A percentile compares a stretch with the other conserved stretches of the same genome.
Evolutionary conservation across 2,888 invertebrate genomes (phyloP).

Genomic region (Cyclophora punctaria): DNA sequence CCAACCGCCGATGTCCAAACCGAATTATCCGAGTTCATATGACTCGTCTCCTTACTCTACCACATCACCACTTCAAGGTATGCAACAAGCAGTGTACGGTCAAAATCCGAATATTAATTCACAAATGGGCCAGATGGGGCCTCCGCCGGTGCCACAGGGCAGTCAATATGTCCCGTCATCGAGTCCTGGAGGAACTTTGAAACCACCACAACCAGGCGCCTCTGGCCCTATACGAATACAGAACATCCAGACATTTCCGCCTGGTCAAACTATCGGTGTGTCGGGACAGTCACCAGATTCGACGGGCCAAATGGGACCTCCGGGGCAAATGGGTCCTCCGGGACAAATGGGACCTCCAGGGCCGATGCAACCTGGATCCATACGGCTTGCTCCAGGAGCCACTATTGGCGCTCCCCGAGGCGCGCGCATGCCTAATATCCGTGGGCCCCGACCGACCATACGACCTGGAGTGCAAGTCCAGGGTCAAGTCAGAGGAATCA

Average conservation of each 20-base stretch:
- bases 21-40: slow-evolving; percentile 45
- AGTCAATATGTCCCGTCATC: slow-evolving; percentile 43
- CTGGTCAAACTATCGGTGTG: slow-evolving; percentile 40
- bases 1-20: slow-evolving; percentile 44
- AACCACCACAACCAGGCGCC: slow-evolving; percentile 28
- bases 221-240: slow-evolving; percentile 51
- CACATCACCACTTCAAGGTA: slow-evolving; percentile 56
- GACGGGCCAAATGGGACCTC: slow-evolving; percentile 37
- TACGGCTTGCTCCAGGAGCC: slow-evolving; percentile 55
- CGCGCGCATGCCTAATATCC: slow-evolving; percentile 48
- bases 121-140: slow-evolving; percentile 40
- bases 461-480: slow-evolving; percentile 62
- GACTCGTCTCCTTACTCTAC: slow-evolving; percentile 45
- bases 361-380: slow-evolving; percentile 41
- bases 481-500: slow-evolving; percentile 51
- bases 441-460: slow-evolving; percentile 49
- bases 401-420: slow-evolving; percentile 38
- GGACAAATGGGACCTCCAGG: slow-evolving; percentile 36
- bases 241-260: slow-evolving; percentile 59
- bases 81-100: slow-evolving; percentile 64
- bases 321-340: slow-evolving; percentile 37
- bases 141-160: slow-evolving; percentile 31
- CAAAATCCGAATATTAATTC: slow-evolving; percentile 35
- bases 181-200: slow-evolving; percentile 51
- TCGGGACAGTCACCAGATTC: slow-evolving; percentile 31